These are phyloP conservation scores for Geopemphigus sp. DNA, from an alignment of 1,140 invertebrate species.

Conservation along the genomic window DNA sequence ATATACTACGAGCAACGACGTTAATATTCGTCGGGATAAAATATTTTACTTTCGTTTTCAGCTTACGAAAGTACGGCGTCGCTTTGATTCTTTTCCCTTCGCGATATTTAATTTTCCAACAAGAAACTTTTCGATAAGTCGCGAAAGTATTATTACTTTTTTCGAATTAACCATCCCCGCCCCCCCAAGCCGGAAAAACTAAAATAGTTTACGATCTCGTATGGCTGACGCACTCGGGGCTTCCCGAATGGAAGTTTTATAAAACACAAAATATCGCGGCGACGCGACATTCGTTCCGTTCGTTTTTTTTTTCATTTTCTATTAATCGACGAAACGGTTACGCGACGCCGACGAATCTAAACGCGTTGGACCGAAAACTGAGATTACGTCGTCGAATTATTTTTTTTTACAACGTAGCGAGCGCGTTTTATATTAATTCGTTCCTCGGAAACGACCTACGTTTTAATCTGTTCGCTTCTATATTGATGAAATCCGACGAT, in stretches of 20 bases:
- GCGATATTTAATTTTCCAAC: background rate
- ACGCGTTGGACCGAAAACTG: background rate
- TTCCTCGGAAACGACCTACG: background rate
- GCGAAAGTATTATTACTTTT: background rate
- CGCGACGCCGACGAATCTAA: background rate
- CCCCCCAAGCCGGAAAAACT: background rate
- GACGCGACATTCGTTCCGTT: background rate
- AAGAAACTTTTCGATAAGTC: constrained; percentile 4
- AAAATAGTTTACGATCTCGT: background rate
- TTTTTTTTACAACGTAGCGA: too few relatives aligned
- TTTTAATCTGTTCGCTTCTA: background rate
- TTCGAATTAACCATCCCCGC: background rate
- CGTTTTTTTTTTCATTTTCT: background rate
- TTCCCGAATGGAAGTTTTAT: too few relatives aligned
- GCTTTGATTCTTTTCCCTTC: background rate
- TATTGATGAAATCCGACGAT: background rate
- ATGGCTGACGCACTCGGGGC: too few relatives aligned
- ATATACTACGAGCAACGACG: background rate
- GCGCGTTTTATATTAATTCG: too few relatives aligned
- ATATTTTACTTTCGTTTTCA: background rate
- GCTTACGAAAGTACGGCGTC: background rate
- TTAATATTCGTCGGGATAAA: background rate
- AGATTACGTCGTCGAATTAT: too few relatives aligned
- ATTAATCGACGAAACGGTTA: background rate
- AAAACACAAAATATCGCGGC: background rate